These are phyloP conservation scores for Ginglymostoma cirratum DNA, from an alignment of 2,113 vertebrate genomes.

Conservation along the genomic window DNA sequence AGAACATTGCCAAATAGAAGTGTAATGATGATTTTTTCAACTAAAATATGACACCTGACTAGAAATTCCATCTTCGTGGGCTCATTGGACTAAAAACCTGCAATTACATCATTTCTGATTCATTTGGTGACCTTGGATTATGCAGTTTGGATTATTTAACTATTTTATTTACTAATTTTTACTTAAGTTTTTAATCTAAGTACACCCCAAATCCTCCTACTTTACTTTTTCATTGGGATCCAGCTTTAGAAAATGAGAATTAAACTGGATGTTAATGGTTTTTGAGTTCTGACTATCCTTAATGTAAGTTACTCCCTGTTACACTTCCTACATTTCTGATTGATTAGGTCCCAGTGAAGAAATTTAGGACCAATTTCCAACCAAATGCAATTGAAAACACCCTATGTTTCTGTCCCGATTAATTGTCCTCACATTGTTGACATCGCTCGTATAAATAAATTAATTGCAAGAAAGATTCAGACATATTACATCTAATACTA, in stretches of 20 bases:
- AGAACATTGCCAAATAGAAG: background rate
- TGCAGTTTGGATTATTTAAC: background rate
- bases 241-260: background rate
- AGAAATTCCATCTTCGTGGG: background rate
- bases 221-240: background rate
- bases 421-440: background rate
- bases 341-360: background rate
- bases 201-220: background rate
- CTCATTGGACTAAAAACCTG: background rate
- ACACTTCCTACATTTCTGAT: background rate
- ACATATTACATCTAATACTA: background rate
- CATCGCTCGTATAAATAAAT: background rate
- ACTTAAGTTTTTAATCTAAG: background rate
- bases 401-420: background rate
- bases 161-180: background rate
- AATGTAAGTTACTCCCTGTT: background rate
- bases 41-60: background rate
- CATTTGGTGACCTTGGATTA: background rate
- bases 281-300: background rate
- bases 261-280: background rate
- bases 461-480: background rate
- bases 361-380: background rate
- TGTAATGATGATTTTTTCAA: background rate
- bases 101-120: background rate
- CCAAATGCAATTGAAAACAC: background rate